Evolutionary conservation across 92 coral and sea anemone species (phyloP), one percentile per base, ranked within the genome.

Genomic region (Montipora capitata): DNA sequence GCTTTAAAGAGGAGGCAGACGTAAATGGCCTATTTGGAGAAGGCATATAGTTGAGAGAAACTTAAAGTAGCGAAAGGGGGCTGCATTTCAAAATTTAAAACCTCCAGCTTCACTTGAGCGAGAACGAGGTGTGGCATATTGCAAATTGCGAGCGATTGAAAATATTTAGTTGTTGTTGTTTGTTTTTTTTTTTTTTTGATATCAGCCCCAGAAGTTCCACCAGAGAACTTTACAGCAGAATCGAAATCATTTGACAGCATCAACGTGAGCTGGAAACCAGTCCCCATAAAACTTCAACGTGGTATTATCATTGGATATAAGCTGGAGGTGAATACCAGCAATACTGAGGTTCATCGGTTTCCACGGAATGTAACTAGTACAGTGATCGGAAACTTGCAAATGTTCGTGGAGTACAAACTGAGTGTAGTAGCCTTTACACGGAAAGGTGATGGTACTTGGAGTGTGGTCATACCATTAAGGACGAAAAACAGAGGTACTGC

Each of bases 201-300:
- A 4, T 38, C 77, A 15, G 77, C 8, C 1, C 77, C 40, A 17
- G 7, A 40, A 2, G 58, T 57, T 1, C 78, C 92, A 1, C 95
- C 95, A 7, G 44, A 56, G 49, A 68, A 41, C 35, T 58, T 88
- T 18, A 68, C 83, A 57, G 77, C 77, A 12, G 90, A 54, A 4
- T 63, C 84, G n/a, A 57, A 61, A 14, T 68, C 74, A 18, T 80
- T 83, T 35, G n/a, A 76, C 10, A 82, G 88, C 39, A 88, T 92
- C 5, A 48, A 66, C n/a, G 79, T 92, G 10, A 72, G 58, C 65
- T 92, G 95, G 95, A 42, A 49, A 3, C 87, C 79, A 38, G 95
- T 92, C 2, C 86, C 88, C 35, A 10, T 10, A 6, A 3, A 49
- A 56, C 71, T 82, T 38, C 73, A 70, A 10, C 13, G 72, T 58